A percentile compares a stretch with the other conserved stretches of the same genome.
phyloP scores from a whole-genome alignment of 1,140 invertebrate genomes.

The Orius insidiosus region DNA sequence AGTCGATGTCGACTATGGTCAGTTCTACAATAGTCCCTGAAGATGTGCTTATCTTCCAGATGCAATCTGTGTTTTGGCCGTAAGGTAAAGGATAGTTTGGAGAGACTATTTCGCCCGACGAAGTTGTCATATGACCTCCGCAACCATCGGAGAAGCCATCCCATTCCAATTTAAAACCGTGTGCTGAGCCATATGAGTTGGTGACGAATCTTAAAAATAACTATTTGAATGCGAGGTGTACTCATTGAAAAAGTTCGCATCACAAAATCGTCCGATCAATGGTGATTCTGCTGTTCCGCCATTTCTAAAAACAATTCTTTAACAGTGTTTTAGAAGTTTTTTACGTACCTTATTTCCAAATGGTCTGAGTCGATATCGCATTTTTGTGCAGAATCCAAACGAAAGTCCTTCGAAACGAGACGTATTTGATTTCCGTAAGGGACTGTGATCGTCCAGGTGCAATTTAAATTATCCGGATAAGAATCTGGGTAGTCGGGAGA shows the following conservation, averaged over 20 bases:
- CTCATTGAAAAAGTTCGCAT: conserved; percentile 34
- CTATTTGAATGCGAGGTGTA: conserved; percentile 50
- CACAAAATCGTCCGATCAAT: conserved; percentile 54
- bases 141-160: conserved; percentile 36
- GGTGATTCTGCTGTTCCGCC: conserved; percentile 46
- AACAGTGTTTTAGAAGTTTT: too few species aligned
- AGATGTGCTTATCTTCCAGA: conserved; percentile 59
- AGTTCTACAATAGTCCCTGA: conserved; percentile 50
- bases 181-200: conserved; percentile 33
- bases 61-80: conserved; percentile 46
- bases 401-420: conserved; percentile 50
- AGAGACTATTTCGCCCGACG: conserved; percentile 52
- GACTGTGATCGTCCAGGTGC: conserved; percentile 65
- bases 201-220: conserved; percentile 51
- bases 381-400: conserved; percentile 46
- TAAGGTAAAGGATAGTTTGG: conserved; percentile 68
- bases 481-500: conserved; percentile 53
- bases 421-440: conserved; percentile 48
- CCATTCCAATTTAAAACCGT: conserved; percentile 56
- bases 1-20: conserved; percentile 50
- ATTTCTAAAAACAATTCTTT: conserved; percentile 45
- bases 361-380: conserved; percentile 49
- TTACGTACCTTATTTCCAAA: conserved; percentile 65
- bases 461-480: conserved; percentile 52
- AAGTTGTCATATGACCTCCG: conserved; percentile 47